phyloP scores from a whole-genome alignment of 2,888 invertebrate species.

The Chaitophorus viminalis region DNA sequence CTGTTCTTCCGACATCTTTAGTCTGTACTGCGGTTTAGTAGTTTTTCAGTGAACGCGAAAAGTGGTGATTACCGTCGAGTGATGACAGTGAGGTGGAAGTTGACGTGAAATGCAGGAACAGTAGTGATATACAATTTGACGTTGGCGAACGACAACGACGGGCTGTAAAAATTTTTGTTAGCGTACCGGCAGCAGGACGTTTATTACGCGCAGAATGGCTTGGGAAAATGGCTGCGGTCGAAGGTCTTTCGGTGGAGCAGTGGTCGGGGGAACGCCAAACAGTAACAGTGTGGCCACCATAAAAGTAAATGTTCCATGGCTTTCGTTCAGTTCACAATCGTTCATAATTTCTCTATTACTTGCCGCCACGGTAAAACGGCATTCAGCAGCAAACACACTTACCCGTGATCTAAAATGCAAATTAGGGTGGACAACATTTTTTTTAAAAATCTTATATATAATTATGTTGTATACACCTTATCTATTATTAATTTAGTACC shows the following conservation, averaged over 20 bases:
- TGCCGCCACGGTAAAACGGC: too few relatives aligned
- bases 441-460: too few relatives aligned
- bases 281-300: conserved; percentile 41
- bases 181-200: neutral
- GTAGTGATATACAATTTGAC: neutral
- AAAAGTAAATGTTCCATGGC: conserved; percentile 9
- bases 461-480: too few relatives aligned
- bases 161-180: neutral
- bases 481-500: too few relatives aligned
- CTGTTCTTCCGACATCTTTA: conserved; percentile 52
- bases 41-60: neutral
- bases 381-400: too few relatives aligned
- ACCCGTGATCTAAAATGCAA: too few relatives aligned
- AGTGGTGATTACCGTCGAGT: neutral
- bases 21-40: neutral
- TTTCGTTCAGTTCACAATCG: neutral
- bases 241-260: neutral
- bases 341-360: neutral
- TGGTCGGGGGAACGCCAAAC: conserved; percentile 46
- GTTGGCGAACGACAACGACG: neutral
- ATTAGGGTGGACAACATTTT: too few relatives aligned
- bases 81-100: neutral
- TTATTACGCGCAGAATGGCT: neutral
- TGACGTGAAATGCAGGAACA: neutral
- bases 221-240: conserved; percentile 45